These are phyloP conservation scores for Alauda arvensis DNA, from an alignment of 2,797 vertebrate species.

Conservation along the genomic window DNA sequence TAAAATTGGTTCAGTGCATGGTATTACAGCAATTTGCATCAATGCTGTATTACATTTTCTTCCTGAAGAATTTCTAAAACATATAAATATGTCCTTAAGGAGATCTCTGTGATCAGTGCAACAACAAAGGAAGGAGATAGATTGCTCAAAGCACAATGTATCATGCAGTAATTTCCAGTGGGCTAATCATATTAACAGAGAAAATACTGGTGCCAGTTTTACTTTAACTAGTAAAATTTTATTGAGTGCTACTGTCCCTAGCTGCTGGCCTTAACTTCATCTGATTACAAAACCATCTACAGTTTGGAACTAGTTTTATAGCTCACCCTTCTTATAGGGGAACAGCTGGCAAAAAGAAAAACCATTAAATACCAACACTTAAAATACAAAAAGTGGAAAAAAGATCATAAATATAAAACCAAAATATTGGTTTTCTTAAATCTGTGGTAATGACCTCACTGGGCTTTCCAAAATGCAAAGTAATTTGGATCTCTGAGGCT, in stretches of 20 bases:
- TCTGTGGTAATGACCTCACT: neutral
- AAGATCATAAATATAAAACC: neutral
- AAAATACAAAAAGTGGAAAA: neutral
- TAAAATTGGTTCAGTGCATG: neutral
- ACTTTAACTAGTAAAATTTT: constrained; percentile 6
- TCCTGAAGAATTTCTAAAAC: neutral
- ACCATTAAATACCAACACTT: neutral
- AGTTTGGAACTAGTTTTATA: neutral
- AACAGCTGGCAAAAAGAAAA: neutral
- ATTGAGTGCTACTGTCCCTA: constrained; percentile 28
- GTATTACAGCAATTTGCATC: neutral
- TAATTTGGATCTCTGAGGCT: neutral
- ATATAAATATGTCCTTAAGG: neutral
- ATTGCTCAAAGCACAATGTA: neutral
- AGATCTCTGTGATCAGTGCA: neutral
- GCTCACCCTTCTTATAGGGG: neutral
- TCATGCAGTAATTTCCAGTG: neutral
- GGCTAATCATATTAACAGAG: constrained; percentile 17
- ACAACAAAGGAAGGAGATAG: neutral
- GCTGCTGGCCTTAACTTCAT: neutral
- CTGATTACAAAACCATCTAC: constrained; percentile 18
- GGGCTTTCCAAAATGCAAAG: neutral
- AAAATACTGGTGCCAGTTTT: constrained; percentile 14
- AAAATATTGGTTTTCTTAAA: neutral
- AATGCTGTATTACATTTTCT: neutral